phyloP scores from a whole-genome alignment of 2,113 vertebrate species.

The Sus scrofa region T2T-Sscrofa CM000819.6:14687001-14687500 shows the following conservation, averaged over 20 bases:
- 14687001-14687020: conserved; percentile 72
- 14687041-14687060: neutral
- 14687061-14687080: conserved; percentile 49
- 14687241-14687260: conserved; percentile 54
- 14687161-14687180: conserved; percentile 27
- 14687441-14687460: neutral
- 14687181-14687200: conserved; percentile 50
- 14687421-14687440: neutral
- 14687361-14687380: conserved; percentile 33
- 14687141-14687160: conserved; percentile 68
- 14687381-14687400: conserved; percentile 32
- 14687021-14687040: conserved; percentile 40
- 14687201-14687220: conserved; percentile 8
- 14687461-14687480: neutral
- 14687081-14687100: conserved; percentile 7
- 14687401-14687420: conserved; percentile 33
- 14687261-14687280: conserved; percentile 57
- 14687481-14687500: neutral
- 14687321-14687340: conserved; percentile 81
- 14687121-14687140: conserved; percentile 43
- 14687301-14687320: conserved; percentile 82
- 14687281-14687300: conserved; percentile 84
- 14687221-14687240: conserved; percentile 40
- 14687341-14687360: conserved; percentile 63
- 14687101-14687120: neutral